phyloP scores from a whole-genome alignment of 1,140 invertebrate species.

The Brachionus koreanus region DNA sequence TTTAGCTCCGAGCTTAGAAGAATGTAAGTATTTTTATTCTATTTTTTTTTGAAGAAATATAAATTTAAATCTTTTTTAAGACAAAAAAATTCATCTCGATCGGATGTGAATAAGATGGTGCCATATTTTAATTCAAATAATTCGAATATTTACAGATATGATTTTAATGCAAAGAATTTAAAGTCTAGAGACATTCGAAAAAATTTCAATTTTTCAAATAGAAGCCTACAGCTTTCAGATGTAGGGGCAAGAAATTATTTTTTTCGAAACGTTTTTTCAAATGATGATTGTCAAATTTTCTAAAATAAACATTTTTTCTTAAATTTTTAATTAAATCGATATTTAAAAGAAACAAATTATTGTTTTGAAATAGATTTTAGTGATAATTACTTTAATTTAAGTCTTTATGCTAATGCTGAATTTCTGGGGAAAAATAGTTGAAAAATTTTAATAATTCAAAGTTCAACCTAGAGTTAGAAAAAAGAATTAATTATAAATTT shows the following conservation, averaged over 20 bases:
- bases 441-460: no score
- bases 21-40: background rate
- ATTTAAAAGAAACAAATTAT: no score
- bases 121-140: background rate
- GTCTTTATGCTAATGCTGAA: no score
- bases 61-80: background rate
- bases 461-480: no score
- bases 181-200: background rate
- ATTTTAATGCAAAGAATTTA: background rate
- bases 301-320: no score
- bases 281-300: slow-evolving; percentile 19
- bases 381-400: no score
- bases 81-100: background rate
- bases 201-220: slow-evolving; percentile 11
- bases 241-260: background rate
- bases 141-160: background rate
- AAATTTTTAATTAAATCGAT: no score
- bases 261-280: background rate
- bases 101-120: background rate
- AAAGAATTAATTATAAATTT: no score
- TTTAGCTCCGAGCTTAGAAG: background rate
- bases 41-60: background rate
- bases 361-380: no score
- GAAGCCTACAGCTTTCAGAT: background rate
- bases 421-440: no score